Evolutionary conservation across 2,113 vertebrate genomes (phyloP).

Genomic region (Motacilla tschutschensis): DNA sequence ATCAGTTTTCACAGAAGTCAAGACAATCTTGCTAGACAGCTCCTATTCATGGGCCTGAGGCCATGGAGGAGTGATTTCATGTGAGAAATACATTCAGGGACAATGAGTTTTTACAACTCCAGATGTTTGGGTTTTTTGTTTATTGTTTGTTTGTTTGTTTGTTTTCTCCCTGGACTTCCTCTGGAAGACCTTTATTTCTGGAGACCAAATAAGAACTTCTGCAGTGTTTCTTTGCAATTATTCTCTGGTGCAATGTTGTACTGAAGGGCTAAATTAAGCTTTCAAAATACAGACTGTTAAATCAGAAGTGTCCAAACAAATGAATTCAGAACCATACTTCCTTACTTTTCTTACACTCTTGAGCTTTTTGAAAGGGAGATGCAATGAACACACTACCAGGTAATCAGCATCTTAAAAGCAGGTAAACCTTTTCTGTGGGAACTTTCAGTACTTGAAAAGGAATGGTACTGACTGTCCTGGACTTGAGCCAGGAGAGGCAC

Average conservation of each 20-base stretch:
- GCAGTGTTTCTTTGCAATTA: background rate
- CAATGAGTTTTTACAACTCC: background rate
- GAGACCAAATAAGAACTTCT: background rate
- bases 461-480: background rate
- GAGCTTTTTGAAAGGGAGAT: background rate
- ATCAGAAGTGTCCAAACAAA: background rate
- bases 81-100: background rate
- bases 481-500: background rate
- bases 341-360: background rate
- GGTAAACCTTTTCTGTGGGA: background rate
- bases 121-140: background rate
- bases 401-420: background rate
- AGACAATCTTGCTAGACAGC: background rate
- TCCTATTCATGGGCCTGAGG: background rate
- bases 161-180: background rate
- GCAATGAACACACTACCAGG: background rate
- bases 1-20: background rate
- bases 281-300: background rate
- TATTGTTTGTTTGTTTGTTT: background rate
- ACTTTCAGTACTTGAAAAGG: background rate
- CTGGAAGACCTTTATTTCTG: background rate
- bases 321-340: background rate
- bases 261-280: background rate
- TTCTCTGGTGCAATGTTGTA: background rate
- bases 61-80: background rate